Base-by-base conservation (phyloP, 1,140 invertebrate genomes). In the Heliconius congener region DNA sequence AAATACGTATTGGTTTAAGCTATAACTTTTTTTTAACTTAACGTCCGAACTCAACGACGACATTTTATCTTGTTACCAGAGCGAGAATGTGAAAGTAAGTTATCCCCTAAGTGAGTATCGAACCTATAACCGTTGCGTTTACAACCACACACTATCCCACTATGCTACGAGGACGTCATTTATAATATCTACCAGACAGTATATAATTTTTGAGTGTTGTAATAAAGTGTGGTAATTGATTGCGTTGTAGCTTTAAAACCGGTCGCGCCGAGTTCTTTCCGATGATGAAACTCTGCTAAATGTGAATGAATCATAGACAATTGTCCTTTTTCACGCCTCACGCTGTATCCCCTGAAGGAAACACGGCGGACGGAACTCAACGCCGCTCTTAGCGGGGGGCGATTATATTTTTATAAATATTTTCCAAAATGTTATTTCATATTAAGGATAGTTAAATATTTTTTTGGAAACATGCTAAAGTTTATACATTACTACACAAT, bases 191-290 rank as follows among this genome's bases (percentile, higher is more conserved):
- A 19, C 50, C 18, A 52, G 50, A 57, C 23, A 23, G 9, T 23
- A 23, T 57, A 57, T 42, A 76, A 66, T 76, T 30, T 76, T 66
- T 70, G 39, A n/a, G 2, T 66, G 34, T 66, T 76, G 74, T 42
- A 76, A 76, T 76, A 50, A 52, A 18, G n/a, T 76, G 55, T 76
- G 66, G 74, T 76, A 66, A 76, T 42, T 11, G n/a, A 60, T 42
- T 66, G 57, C 74, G 52, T 3, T 76, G 55, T 50, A 76, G 52
- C 1, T 76, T 76, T 50, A 70, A 76, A 76, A 76, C 74, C 30
- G 23, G 74, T 76, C 30, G 16, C n/a, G 16, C 74, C n/a, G 57
- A 27, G 57, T 66, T 76, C 74, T 57, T 46, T 23, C 34, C 39
- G 46, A 52, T 76, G 30, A 55, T 66, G 74, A 57, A 57, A 57